Percentiles rank a stretch among this genome's conserved stretches.
phyloP scores from a whole-genome alignment of 2,888 invertebrate species.

The Cantharis rustica region DNA sequence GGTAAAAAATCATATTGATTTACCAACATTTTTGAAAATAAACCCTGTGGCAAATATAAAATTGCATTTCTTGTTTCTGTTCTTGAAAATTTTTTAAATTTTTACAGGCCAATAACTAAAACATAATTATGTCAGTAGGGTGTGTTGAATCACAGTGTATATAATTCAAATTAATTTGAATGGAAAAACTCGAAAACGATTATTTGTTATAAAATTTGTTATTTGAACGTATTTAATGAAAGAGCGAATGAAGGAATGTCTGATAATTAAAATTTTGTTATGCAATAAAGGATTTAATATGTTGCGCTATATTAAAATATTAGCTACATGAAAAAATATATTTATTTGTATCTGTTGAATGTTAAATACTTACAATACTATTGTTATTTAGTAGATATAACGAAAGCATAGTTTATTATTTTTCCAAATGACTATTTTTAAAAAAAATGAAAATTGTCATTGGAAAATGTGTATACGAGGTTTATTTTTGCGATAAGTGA shows the following conservation, averaged over 20 bases:
- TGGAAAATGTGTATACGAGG: neutral
- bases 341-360: neutral
- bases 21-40: neutral
- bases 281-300: neutral
- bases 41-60: neutral
- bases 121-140: neutral
- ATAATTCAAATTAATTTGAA: neutral
- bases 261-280: neutral
- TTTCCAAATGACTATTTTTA: neutral
- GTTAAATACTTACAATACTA: neutral
- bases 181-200: neutral
- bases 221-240: neutral
- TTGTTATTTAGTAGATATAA: conserved; percentile 3
- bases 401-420: neutral
- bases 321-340: neutral
- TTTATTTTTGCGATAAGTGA: neutral
- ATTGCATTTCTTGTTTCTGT: neutral
- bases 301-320: neutral
- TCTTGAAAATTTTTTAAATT: neutral
- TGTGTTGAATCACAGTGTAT: neutral
- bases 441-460: neutral
- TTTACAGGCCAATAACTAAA: neutral
- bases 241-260: neutral
- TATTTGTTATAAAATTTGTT: neutral
- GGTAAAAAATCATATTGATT: neutral